These are phyloP conservation scores for Neelides folsomi DNA, from an alignment of 2,888 invertebrate genomes.

Conservation along the genomic window DNA sequence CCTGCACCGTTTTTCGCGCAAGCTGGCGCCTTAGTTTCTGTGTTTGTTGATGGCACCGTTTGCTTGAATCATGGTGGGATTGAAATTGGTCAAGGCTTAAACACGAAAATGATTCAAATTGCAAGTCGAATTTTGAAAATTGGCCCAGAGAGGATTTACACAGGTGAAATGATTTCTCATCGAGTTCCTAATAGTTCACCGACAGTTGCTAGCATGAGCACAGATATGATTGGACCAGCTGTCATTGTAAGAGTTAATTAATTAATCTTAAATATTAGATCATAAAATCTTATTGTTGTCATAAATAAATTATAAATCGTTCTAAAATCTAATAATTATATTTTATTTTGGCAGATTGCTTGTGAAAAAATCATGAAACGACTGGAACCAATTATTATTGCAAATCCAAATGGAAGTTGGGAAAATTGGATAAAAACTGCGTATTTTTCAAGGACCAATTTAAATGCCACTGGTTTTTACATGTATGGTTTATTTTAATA, in stretches of 20 bases:
- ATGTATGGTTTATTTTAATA: conserved; percentile 33
- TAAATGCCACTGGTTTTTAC: conserved; percentile 73
- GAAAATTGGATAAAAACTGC: conserved; percentile 67
- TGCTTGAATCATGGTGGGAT: conserved; percentile 46
- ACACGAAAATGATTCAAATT: conserved; percentile 81
- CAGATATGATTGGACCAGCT: conserved; percentile 86
- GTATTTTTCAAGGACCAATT: conserved; percentile 58
- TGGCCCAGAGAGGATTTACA: conserved; percentile 58
- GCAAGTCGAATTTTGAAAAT: conserved; percentile 61
- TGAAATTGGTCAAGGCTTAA: conserved; percentile 94
- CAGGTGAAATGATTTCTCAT: conserved; percentile 71
- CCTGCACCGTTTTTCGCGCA: conserved; percentile 68
- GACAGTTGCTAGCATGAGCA: conserved; percentile 75
- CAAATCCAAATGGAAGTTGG: conserved; percentile 67
- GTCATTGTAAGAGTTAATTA: conserved; percentile 45
- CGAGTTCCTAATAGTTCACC: conserved; percentile 83
- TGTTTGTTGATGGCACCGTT: conserved; percentile 53
- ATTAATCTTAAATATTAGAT: background rate
- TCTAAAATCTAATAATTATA: background rate
- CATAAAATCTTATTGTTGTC: background rate
- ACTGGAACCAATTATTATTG: conserved; percentile 58
- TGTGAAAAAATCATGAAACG: conserved; percentile 62
- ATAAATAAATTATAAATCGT: background rate
- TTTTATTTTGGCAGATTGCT: conserved; percentile 47
- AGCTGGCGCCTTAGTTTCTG: conserved; percentile 69